Conservation (phyloP, 2,797 vertebrate genomes). For the Onychomys leucogaster region DNA sequence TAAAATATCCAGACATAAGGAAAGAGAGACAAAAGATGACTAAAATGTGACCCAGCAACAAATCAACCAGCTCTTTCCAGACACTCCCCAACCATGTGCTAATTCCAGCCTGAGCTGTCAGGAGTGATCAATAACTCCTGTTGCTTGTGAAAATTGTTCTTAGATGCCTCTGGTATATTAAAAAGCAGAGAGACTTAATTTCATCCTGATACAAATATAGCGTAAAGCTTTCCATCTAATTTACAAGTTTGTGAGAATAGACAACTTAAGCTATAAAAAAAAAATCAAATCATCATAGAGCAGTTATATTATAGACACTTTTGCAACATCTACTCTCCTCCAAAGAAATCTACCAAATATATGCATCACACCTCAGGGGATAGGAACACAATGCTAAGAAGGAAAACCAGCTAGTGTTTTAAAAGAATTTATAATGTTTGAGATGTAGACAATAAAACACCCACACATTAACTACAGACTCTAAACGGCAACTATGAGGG, state of each 20-base stretch:
- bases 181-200: constrained; percentile 31
- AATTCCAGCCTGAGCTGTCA: background rate
- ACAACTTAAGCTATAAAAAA: background rate
- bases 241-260: background rate
- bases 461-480: background rate
- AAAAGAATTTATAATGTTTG: background rate
- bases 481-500: background rate
- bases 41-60: background rate
- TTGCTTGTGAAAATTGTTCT: background rate
- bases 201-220: background rate
- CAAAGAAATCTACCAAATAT: background rate
- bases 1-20: background rate
- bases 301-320: background rate
- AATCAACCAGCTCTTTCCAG: background rate
- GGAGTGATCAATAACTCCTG: constrained; percentile 17
- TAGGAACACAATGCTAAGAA: background rate
- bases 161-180: background rate
- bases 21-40: background rate
- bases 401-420: background rate
- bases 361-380: background rate
- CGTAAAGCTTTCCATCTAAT: background rate
- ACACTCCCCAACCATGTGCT: background rate
- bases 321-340: background rate
- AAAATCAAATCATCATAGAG: background rate
- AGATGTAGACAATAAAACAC: background rate